Evolutionary conservation across 2,113 vertebrate species (phyloP), one percentile per base, ranked within the genome.

Genomic region (Fregata magnificens): DNA sequence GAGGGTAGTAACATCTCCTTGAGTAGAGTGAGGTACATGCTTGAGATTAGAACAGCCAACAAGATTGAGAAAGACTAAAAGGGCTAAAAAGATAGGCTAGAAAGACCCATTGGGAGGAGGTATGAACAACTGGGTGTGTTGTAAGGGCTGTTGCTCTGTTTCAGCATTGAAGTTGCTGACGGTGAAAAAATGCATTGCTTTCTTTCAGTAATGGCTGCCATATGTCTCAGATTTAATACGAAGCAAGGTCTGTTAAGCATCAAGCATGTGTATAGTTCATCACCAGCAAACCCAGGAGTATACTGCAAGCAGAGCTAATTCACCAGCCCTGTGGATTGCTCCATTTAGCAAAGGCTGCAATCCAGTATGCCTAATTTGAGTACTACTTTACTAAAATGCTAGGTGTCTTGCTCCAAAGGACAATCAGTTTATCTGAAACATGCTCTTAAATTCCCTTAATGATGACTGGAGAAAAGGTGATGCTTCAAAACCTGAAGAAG

Each of bases 131-230:
- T 71, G 59, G 34, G 44, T 82, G 24, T 45, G 18, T 24, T 88
- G 26, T 74, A 78, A 89, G 56, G 82, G 28, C 38, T 58, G 58
- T 86, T 92, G 70, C 45, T 91, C 81, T 91, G 28, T 71, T 96
- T 91, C 72, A 85, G 31, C 55, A n/a, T 91, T 5, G 3, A 74
- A 82, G 66, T 4, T 89, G 78, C 83, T 96, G 88, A 92, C 8
- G 5, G 52, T 71, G 69, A n/a, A 93, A 80, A 94, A 93, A 83
- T 49, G 47, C 31, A 34, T 40, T 47, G 12, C 83, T 95, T 92
- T n/a, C 36, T 70, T 59, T 88, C 76, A 52, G 44, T 95, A 93
- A 96, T 90, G 74, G 67, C 80, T 97, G 94, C 92, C 95, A 95
- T 86, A 80, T 96, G 95, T 74, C 76, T 81, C 69, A 79, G 38